A percentile compares a stretch with the other conserved stretches of the same genome.
Evolutionary conservation across 2,797 vertebrate species (phyloP).

Genomic region (Oreonectes daqikongensis): DNA sequence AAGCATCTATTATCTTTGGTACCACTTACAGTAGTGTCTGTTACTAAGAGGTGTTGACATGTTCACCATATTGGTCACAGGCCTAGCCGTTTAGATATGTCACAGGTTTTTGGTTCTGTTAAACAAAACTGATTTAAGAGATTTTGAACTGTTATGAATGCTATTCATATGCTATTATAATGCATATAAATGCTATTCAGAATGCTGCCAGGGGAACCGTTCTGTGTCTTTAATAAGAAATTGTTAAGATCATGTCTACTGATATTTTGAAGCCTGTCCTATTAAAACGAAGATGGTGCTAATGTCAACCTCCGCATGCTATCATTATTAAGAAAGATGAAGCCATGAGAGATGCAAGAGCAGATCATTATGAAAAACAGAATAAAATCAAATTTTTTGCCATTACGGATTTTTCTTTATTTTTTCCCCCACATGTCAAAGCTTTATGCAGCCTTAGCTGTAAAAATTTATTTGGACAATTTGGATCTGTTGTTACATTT

Average conservation of each 20-base stretch:
- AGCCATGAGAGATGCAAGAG: constrained; percentile 8
- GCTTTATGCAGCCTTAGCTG: constrained; percentile 52
- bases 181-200: not conserved
- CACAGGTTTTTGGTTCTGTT: not conserved
- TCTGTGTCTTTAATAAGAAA: not conserved
- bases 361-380: constrained; percentile 16
- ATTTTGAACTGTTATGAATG: not conserved
- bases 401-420: not conserved
- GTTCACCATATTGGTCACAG: not conserved
- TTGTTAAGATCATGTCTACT: not conserved
- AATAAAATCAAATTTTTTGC: constrained; percentile 20
- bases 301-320: constrained; percentile 21
- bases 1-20: constrained; percentile 21
- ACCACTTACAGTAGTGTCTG: not conserved
- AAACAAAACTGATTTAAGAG: not conserved
- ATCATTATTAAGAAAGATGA: constrained; percentile 14
- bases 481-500: constrained; percentile 35
- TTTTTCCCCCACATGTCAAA: constrained; percentile 15
- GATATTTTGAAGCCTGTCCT: constrained; percentile 3
- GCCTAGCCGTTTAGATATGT: not conserved
- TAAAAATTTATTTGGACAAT: constrained; percentile 52
- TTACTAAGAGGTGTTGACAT: not conserved
- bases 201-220: not conserved
- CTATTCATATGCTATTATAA: too few relatives aligned
- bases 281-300: not conserved